These are phyloP conservation scores for Drosophila kohkoa DNA, from an alignment of 1,140 invertebrate species.

Conservation along the genomic window DNA sequence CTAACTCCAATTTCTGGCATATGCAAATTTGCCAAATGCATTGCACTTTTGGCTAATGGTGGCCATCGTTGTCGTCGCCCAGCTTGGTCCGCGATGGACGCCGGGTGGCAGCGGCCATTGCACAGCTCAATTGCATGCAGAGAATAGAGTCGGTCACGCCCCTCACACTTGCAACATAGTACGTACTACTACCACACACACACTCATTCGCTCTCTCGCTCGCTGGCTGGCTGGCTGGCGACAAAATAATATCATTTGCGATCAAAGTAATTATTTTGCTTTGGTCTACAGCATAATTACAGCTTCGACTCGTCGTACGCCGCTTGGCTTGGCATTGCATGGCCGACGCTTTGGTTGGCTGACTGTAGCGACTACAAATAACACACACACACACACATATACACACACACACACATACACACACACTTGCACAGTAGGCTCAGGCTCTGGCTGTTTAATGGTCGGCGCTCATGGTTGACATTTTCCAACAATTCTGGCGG, in stretches of 20 bases:
- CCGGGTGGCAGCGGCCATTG: constrained; percentile 30
- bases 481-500: constrained; percentile 37
- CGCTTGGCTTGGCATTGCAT: constrained; percentile 55
- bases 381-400: background rate
- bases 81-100: background rate
- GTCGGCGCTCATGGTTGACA: constrained; percentile 39
- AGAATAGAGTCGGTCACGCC: constrained; percentile 36
- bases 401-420: background rate
- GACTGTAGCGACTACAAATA: constrained; percentile 27
- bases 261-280: constrained; percentile 84
- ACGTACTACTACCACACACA: constrained; percentile 19
- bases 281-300: constrained; percentile 83
- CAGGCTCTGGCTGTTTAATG: constrained; percentile 20
- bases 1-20: constrained; percentile 31
- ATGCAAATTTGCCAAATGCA: constrained; percentile 81
- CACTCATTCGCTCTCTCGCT: constrained; percentile 15
- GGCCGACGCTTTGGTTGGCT: constrained; percentile 38
- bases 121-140: constrained; percentile 49
- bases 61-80: constrained; percentile 62
- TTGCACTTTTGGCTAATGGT: constrained; percentile 78
- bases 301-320: constrained; percentile 49
- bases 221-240: constrained; percentile 53
- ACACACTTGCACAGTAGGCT: background rate
- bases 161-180: constrained; percentile 27
- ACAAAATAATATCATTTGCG: constrained; percentile 84